A percentile compares a stretch with the other conserved stretches of the same genome.
Conservation (phyloP, 2,888 invertebrate genomes). For the Acanthosepion lycidas region DNA sequence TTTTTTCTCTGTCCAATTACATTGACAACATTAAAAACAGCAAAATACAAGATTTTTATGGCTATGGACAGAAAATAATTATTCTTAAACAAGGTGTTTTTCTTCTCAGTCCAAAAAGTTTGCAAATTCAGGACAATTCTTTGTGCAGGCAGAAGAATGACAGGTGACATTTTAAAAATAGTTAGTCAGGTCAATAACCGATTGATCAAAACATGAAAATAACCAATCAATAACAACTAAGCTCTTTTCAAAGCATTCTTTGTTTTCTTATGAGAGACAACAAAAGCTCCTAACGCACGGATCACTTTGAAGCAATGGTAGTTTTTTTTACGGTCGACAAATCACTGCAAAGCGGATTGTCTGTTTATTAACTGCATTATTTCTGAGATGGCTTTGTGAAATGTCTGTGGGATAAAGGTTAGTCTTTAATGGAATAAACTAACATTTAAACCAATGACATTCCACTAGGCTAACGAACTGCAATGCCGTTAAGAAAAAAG, state of each 20-base stretch:
- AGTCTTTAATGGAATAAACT: constrained; percentile 37
- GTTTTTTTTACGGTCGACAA: background rate
- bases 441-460: constrained; percentile 47
- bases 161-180: no score
- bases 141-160: no score
- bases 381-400: constrained; percentile 42
- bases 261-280: background rate
- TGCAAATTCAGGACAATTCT: no score
- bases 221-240: background rate
- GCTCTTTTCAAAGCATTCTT: background rate
- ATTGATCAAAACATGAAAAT: no score
- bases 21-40: background rate
- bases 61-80: background rate
- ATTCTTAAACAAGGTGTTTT: no score
- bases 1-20: background rate
- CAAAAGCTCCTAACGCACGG: background rate
- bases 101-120: no score
- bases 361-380: background rate
- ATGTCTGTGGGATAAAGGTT: constrained; percentile 47
- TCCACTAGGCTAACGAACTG: constrained; percentile 36
- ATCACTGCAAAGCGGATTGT: background rate
- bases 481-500: background rate
- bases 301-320: background rate
- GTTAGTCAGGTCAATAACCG: no score
- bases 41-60: background rate